A percentile compares a stretch with the other conserved stretches of the same genome.
phyloP scores from a whole-genome alignment of 2,888 invertebrate species.

The Loripinus fragilis region DNA sequence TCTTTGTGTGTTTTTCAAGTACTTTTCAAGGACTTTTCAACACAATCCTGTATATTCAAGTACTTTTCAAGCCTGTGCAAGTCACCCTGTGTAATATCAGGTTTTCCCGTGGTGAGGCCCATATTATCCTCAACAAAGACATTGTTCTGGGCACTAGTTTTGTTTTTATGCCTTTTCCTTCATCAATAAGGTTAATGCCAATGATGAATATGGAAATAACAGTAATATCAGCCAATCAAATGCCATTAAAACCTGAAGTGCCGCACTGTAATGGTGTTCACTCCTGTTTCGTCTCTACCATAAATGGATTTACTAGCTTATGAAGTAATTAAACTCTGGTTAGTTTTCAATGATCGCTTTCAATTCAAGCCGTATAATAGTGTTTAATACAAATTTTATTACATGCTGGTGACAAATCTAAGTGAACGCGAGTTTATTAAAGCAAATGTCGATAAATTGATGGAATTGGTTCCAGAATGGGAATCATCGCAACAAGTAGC shows the following conservation, averaged over 20 bases:
- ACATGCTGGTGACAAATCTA: conserved; percentile 19
- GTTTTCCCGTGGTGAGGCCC: too few relatives aligned
- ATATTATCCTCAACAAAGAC: not conserved
- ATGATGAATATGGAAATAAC: conserved; percentile 45
- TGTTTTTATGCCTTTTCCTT: conserved; percentile 31
- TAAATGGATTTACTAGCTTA: conserved; percentile 19
- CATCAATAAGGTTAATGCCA: conserved; percentile 46
- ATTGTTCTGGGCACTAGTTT: not conserved
- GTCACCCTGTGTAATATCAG: too few relatives aligned
- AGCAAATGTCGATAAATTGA: conserved; percentile 11
- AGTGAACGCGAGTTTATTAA: conserved; percentile 11
- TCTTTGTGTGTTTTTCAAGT: too few relatives aligned
- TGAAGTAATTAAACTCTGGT: conserved; percentile 22
- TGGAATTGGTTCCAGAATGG: conserved; percentile 8
- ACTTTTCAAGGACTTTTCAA: too few relatives aligned
- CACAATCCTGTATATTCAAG: too few relatives aligned
- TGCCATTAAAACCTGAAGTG: conserved; percentile 27
- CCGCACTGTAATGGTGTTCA: conserved; percentile 28
- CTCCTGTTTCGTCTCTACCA: conserved; percentile 1
- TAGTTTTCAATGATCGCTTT: conserved; percentile 3
- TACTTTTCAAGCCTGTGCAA: too few relatives aligned
- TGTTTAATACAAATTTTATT: conserved; percentile 17
- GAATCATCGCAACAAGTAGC: conserved; percentile 17
- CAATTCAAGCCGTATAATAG: not conserved
- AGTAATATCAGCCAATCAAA: conserved; percentile 41